Conservation (phyloP, 2,888 invertebrate species). For the Tetanocera ferruginea region DNA sequence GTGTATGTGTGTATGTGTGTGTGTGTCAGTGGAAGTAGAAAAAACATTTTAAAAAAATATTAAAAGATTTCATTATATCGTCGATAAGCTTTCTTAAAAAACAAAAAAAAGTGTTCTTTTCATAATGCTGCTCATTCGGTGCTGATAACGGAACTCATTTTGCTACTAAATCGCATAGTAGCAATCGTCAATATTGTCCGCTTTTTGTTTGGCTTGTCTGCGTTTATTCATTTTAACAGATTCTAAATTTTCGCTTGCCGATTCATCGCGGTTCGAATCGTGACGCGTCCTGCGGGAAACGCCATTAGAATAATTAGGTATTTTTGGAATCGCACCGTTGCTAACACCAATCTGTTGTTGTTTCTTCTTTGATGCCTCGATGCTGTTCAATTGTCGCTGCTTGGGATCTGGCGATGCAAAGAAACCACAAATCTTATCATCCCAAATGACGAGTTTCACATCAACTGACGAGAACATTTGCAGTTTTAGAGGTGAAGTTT, state of each 20-base stretch:
- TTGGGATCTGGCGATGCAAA: slow-evolving; percentile 51
- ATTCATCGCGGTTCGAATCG: neutral
- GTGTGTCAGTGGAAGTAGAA: too few species aligned
- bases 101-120: too few species aligned
- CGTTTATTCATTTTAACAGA: too few species aligned
- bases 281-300: neutral
- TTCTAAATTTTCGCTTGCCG: neutral
- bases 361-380: slow-evolving; percentile 43
- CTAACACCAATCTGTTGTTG: neutral
- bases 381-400: slow-evolving; percentile 47
- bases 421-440: slow-evolving; percentile 60
- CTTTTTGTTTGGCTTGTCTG: too few species aligned
- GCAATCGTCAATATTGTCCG: too few species aligned
- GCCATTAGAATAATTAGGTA: neutral
- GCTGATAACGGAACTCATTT: too few species aligned
- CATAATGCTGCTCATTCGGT: too few species aligned
- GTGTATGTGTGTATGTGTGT: too few species aligned
- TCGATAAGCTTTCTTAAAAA: too few species aligned
- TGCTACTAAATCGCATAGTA: too few species aligned
- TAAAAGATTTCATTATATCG: too few species aligned
- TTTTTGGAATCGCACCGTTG: neutral
- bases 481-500: slow-evolving; percentile 52
- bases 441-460: slow-evolving; percentile 56
- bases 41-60: too few species aligned
- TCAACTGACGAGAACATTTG: slow-evolving; percentile 60